Base-by-base conservation (phyloP, 1,140 invertebrate genomes). In the Penaeus indicus region DNA sequence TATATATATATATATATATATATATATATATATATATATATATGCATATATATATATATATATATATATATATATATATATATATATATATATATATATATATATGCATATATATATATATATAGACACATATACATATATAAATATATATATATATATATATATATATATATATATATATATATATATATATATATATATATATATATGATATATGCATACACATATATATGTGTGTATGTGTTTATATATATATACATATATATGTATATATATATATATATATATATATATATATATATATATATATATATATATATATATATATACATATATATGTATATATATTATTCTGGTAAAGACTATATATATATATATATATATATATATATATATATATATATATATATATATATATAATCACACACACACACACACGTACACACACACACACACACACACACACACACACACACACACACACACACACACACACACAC, bases 351-450 rank as follows among this genome's bases (percentile, higher is more conserved):
- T 69, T 18, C 18, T 69, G 18, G 5, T 69, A 7, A n/a, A 25
- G 5, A 4, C 22, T 22, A 69, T 4, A 19, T 1, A n/a, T 4
- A 11, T 11, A 72, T n/a, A 72, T n/a, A 72, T n/a, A 72, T n/a
- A 72, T n/a, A 72, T n/a, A 72, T n/a, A 72, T n/a, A 72, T n/a
- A 72, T n/a, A 72, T n/a, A 72, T 69, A 69, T 69, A 69, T 69
- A 69, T 69, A 69, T 69, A 69, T 69, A 69, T 69, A 69, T 69
- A 69, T 69, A 69, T 69, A 69, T 69, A 69, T 69, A 69, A 25
- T 25, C 27, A 69, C 32, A 72, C 32, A 72, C 32, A 72, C 32
- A 72, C 32, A 72, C 32, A 72, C 32, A 72, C 32, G 27, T 69
- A 69, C 27, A 69, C 11, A 69, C 19, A 69, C 27, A 69, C 27